Base-by-base conservation (phyloP, 2,113 vertebrate species). In the Anhinga anhinga region DNA sequence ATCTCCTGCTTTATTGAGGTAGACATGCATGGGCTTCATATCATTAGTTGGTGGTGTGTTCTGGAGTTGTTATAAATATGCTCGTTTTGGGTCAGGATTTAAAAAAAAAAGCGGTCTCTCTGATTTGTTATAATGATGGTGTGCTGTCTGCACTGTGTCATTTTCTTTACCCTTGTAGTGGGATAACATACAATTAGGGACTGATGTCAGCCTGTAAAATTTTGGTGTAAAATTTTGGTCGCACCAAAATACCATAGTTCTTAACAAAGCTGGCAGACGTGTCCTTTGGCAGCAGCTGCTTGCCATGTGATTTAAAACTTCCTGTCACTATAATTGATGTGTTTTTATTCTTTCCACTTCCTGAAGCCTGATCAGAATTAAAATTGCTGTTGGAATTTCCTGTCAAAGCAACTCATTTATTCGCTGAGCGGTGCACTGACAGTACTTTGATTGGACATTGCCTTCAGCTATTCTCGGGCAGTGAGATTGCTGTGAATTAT, bases 321-420 rank as follows among this genome's bases (percentile, higher is more conserved):
- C 99, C 99, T 98, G 99, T 99, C 98, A 98, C 98, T 98, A 98
- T 99, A 99, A 99, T 98, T 98, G 99, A 99, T 99, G 98, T 98
- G 98, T 99, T 99, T 99, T 99, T 99, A 99, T 99, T 98, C 98
- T 98, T 98, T 98, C 98, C 98, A 98, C 98, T 99, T 99, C 99
- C 98, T 98, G 98, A 98, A 99, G 98, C 98, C 99, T 99, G 99
- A 99, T 99, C 99, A 98, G 99, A 99, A 99, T 99, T 98, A 98
- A 99, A 99, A 99, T 98, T 98, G 98, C 98, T 97, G 97, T 98
- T 99, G 99, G 99, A 99, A 99, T 99, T 99, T 99, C 99, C 99
- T 99, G 99, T 99, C 99, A 99, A 98, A 98, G 99, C 98, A 98
- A 98, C 98, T 98, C 98, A 98, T 99, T 99, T 99, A 98, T 99